Evolutionary conservation across 2,113 vertebrate genomes (phyloP).

Genomic region (Todiramphus chloris): DNA sequence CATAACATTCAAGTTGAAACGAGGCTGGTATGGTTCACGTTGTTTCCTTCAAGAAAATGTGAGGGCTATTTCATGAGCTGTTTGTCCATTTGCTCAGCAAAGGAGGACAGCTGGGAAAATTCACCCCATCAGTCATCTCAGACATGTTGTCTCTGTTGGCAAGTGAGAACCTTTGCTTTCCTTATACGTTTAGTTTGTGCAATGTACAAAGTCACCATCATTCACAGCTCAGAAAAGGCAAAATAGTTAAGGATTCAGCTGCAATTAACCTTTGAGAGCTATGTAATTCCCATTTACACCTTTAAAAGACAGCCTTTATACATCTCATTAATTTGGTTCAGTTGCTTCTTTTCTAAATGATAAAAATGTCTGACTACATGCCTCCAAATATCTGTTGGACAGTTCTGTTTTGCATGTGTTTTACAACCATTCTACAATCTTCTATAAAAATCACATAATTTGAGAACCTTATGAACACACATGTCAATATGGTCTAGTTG

Average conservation of each 20-base stretch:
- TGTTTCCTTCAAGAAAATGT: neutral
- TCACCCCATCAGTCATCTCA: neutral
- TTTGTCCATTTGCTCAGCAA: neutral
- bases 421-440: neutral
- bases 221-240: neutral
- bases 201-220: neutral
- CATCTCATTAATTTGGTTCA: neutral
- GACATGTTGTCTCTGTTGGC: accelerated
- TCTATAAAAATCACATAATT: neutral
- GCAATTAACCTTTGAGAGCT: constrained; percentile 11
- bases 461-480: neutral
- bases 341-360: neutral
- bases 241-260: neutral
- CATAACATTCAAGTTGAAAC: neutral
- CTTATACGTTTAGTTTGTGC: neutral
- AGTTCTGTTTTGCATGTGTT: neutral
- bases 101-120: neutral
- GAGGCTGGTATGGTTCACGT: neutral
- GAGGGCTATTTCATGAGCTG: neutral
- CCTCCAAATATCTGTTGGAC: neutral
- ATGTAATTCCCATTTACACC: neutral
- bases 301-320: neutral
- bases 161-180: neutral
- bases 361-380: neutral
- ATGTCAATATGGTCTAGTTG: neutral